These are phyloP conservation scores for Anniella stebbinsi DNA, from an alignment of 2,797 vertebrate genomes.

Conservation along the genomic window DNA sequence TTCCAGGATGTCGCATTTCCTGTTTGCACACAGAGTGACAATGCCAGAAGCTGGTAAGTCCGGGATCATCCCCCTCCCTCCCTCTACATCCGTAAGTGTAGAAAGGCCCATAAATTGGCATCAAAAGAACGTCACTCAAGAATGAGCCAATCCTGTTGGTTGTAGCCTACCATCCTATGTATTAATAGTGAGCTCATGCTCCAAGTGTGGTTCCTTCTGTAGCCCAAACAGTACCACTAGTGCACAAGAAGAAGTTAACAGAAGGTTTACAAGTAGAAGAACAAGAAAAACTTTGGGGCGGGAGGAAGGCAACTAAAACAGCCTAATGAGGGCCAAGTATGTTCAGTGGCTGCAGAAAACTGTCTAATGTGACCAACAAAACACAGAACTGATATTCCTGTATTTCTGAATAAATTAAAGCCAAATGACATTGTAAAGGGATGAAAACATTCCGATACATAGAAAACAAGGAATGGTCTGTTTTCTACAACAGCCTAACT, in stretches of 20 bases:
- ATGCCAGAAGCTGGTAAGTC: no score
- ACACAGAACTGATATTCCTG: not conserved
- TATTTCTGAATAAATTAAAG: not conserved
- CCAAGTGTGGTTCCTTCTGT: not conserved
- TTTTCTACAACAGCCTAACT: not conserved
- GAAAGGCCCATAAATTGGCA: not conserved
- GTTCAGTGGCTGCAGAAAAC: no score
- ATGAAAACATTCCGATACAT: accelerated
- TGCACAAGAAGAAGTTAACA: not conserved
- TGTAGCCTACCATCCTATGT: not conserved
- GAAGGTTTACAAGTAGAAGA: not conserved
- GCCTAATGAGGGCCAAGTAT: not conserved
- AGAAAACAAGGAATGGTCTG: slow-evolving; percentile 25
- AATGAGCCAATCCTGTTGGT: not conserved
- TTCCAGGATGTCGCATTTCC: no score
- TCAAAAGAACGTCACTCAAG: not conserved
- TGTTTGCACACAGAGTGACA: no score
- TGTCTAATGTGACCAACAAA: not conserved
- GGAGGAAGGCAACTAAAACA: not conserved
- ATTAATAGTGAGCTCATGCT: not conserved
- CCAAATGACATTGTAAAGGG: not conserved
- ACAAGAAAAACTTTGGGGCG: not conserved
- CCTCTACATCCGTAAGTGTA: no score
- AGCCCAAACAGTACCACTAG: not conserved
- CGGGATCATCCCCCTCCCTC: no score